A percentile compares a stretch with the other conserved stretches of the same genome.
These are phyloP conservation scores for Sebastes cheni DNA, from an alignment of 2,797 vertebrate genomes.

Conservation along the genomic window DNA sequence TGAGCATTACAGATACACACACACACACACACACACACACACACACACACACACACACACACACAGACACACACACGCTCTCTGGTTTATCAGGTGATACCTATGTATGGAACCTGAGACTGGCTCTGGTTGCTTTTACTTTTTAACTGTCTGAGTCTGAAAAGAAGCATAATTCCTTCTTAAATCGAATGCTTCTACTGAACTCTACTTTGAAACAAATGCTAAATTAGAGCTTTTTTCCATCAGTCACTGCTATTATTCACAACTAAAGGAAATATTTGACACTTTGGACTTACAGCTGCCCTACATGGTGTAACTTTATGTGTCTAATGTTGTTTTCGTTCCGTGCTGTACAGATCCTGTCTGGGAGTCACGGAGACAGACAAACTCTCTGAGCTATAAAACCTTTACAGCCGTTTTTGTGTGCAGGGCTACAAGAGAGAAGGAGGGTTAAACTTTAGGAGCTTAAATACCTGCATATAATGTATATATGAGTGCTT, in stretches of 20 bases:
- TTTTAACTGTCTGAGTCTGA: not conserved
- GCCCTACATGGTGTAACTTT: not conserved
- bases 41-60: slow-evolving; percentile 3
- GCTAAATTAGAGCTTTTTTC: not conserved
- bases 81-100: slow-evolving; percentile 17
- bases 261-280: not conserved
- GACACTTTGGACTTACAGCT: not conserved
- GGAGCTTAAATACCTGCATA: not conserved
- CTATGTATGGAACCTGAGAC: not conserved
- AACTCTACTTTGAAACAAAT: not conserved
- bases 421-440: not conserved
- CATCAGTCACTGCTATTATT: not conserved
- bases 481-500: not conserved
- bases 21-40: slow-evolving; percentile 10
- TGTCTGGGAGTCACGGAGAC: slow-evolving; percentile 45
- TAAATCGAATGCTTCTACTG: not conserved
- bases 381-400: slow-evolving; percentile 32
- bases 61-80: not conserved
- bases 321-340: not conserved
- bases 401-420: slow-evolving; percentile 39
- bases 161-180: not conserved
- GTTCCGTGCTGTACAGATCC: not conserved
- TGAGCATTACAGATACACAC: slow-evolving; percentile 40
- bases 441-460: slow-evolving; percentile 1
- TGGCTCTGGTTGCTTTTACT: not conserved